phyloP scores from a whole-genome alignment of 2,888 invertebrate genomes.

The Netelia virgata region DNA sequence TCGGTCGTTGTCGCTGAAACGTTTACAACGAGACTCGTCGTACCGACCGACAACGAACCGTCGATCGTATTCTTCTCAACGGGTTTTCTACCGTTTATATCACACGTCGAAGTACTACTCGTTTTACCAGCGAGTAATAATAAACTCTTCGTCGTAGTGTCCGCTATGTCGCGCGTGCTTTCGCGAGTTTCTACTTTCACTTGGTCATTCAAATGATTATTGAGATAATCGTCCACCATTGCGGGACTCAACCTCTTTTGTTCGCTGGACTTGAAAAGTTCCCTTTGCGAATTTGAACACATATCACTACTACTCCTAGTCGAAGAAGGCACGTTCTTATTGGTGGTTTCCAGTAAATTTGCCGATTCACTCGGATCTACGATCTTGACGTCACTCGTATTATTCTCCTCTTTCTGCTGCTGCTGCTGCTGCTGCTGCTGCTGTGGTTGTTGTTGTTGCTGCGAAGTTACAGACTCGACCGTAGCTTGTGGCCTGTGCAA shows the following conservation, averaged over 20 bases:
- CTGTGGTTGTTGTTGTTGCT: conserved; percentile 72
- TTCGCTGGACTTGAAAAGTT: conserved; percentile 80
- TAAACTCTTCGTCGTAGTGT: conserved; percentile 39
- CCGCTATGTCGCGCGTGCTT: conserved; percentile 70
- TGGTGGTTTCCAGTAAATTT: conserved; percentile 85
- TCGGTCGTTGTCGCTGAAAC: conserved; percentile 66
- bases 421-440: conserved; percentile 72
- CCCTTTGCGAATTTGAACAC: conserved; percentile 83
- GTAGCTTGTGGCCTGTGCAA: conserved; percentile 85
- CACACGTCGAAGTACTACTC: conserved; percentile 79
- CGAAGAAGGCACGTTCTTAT: conserved; percentile 85
- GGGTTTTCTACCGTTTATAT: conserved; percentile 43
- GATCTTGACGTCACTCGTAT: conserved; percentile 59
- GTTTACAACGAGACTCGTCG: conserved; percentile 63
- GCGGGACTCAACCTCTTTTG: conserved; percentile 78
- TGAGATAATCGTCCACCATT: conserved; percentile 78
- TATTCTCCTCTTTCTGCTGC: conserved; percentile 72
- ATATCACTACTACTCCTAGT: conserved; percentile 83
- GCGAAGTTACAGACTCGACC: conserved; percentile 75
- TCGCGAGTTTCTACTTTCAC: conserved; percentile 70
- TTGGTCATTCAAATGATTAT: conserved; percentile 77
- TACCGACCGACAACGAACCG: conserved; percentile 72
- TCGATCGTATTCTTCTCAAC: conserved; percentile 28
- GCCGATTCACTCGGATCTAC: conserved; percentile 68
- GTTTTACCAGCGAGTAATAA: conserved; percentile 77